Percentiles rank a stretch among this genome's conserved stretches.
Conservation (phyloP, 2,888 invertebrate species). For the Cordilura impudica region DNA sequence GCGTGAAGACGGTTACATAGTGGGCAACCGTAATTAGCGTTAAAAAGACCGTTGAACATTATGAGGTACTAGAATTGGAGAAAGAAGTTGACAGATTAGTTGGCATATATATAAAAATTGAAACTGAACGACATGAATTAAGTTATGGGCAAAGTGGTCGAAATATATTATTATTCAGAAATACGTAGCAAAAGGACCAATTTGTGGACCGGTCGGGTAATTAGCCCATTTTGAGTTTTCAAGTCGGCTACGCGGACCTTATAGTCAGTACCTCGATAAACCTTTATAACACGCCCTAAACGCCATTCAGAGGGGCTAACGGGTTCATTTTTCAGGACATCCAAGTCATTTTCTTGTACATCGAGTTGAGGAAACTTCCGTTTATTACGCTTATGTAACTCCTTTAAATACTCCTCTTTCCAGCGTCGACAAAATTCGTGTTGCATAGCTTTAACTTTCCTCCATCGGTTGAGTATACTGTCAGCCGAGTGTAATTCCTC, state of each 20-base stretch:
- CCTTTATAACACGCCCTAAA: conserved; percentile 33
- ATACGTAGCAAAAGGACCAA: not conserved
- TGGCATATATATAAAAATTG: not conserved
- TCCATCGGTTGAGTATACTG: not conserved
- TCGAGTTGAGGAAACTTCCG: conserved; percentile 41
- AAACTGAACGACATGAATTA: not conserved
- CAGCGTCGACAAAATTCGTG: conserved; percentile 39
- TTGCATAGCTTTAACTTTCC: not conserved
- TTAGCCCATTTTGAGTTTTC: not conserved
- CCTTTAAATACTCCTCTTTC: conserved; percentile 50
- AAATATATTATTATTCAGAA: too few relatives aligned
- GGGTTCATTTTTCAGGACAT: conserved; percentile 28
- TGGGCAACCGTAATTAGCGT: too few relatives aligned
- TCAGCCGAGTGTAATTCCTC: not conserved
- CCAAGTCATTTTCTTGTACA: conserved; percentile 26
- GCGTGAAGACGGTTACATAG: too few relatives aligned
- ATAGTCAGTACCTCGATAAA: conserved; percentile 18
- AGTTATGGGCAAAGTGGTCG: not conserved
- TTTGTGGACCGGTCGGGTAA: conserved; percentile 17
- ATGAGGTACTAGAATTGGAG: not conserved
- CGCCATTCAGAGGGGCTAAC: conserved; percentile 31
- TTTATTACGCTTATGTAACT: conserved; percentile 47
- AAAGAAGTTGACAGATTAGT: not conserved
- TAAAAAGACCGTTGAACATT: not conserved
- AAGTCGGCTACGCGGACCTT: not conserved